These are phyloP conservation scores for Anoncus sp. DNA, from an alignment of 2,888 invertebrate genomes.

Conservation along the genomic window DNA sequence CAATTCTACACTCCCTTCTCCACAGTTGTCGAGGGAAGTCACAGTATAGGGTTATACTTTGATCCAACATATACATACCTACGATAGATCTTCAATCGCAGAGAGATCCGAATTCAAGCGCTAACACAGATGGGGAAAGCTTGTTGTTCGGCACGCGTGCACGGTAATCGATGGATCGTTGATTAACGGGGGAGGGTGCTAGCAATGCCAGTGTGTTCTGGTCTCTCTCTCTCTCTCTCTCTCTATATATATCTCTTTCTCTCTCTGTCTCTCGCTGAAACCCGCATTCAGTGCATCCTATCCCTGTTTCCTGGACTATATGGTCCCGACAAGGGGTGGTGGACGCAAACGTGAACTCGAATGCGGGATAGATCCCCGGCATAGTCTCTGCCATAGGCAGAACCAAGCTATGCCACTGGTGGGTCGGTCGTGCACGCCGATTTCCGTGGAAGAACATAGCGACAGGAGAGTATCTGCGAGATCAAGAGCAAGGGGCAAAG, in stretches of 20 bases:
- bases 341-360: constrained; percentile 31
- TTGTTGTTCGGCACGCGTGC: constrained; percentile 26
- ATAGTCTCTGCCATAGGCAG: constrained; percentile 34
- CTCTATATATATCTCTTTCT: too few relatives aligned
- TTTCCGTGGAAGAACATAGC: constrained; percentile 53
- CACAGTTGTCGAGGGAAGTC: not conserved
- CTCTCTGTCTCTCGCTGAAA: constrained; percentile 2
- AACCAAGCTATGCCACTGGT: constrained; percentile 1
- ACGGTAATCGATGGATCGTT: constrained; percentile 54
- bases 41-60: constrained; percentile 7
- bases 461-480: constrained; percentile 36
- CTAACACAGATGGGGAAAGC: constrained; percentile 1
- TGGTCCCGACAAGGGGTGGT: constrained; percentile 7
- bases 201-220: constrained; percentile 25
- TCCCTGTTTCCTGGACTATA: constrained; percentile 16
- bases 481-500: constrained; percentile 27
- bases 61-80: not conserved
- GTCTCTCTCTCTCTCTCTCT: too few relatives aligned
- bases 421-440: constrained; percentile 22
- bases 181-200: constrained; percentile 42
- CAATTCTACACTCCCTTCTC: not conserved
- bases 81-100: constrained; percentile 1
- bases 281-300: constrained; percentile 28
- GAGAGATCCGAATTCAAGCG: constrained; percentile 8
- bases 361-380: constrained; percentile 55